Evolutionary conservation across 2,888 invertebrate genomes (phyloP).

Genomic region (Strigamia maritima): DNA sequence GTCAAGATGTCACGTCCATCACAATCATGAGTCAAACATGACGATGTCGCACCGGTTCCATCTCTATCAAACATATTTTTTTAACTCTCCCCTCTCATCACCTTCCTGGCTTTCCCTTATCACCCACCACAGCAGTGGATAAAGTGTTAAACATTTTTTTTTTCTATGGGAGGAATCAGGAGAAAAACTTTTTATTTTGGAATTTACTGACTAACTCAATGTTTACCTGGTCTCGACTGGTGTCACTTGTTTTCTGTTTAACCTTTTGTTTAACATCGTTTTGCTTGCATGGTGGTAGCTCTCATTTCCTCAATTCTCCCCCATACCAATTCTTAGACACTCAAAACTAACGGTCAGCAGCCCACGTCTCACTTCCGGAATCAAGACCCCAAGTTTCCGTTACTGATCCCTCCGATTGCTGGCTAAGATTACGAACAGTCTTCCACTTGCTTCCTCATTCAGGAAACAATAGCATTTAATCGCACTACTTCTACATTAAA

Average conservation of each 20-base stretch:
- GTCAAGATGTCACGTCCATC: constrained; percentile 31
- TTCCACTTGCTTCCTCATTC: constrained; percentile 34
- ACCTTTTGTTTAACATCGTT: constrained; percentile 4
- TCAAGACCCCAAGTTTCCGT: constrained; percentile 34
- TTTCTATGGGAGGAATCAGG: no score
- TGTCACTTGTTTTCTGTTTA: neutral
- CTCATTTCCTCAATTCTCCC: constrained; percentile 21
- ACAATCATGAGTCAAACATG: constrained; percentile 25
- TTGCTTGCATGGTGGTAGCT: constrained; percentile 23
- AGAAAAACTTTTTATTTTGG: neutral
- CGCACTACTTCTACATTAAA: constrained; percentile 8
- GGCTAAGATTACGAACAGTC: constrained; percentile 26
- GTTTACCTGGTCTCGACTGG: neutral
- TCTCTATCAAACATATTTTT: constrained; percentile 20
- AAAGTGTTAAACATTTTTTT: neutral
- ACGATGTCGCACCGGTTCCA: constrained; percentile 24
- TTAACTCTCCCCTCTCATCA: neutral
- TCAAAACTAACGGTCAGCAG: constrained; percentile 31
- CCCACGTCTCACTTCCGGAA: constrained; percentile 24
- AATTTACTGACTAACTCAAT: neutral
- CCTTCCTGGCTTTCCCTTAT: neutral
- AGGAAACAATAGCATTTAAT: constrained; percentile 30
- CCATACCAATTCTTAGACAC: constrained; percentile 26
- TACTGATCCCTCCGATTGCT: constrained; percentile 33
- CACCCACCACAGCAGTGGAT: neutral